Percentiles rank a stretch among this genome's conserved stretches.
Conservation (phyloP, 2,888 invertebrate genomes). For the Stenurella melanura region DNA sequence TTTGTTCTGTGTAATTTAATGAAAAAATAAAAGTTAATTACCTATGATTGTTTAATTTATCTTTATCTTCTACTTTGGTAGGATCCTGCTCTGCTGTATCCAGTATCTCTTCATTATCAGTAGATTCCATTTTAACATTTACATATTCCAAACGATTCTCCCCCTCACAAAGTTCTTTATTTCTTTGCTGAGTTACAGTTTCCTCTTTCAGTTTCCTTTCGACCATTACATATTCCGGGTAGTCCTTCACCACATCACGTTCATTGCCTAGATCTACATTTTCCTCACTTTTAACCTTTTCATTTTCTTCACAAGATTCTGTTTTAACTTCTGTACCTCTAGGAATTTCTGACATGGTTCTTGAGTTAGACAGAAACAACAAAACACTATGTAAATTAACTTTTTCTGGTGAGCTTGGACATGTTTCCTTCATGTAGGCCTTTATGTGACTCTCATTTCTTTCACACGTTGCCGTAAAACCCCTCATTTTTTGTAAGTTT, state of each 20-base stretch:
- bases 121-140: constrained; percentile 18
- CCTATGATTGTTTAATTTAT: not conserved
- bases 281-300: not conserved
- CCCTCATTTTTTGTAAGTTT: constrained; percentile 18
- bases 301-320: not conserved
- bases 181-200: not conserved
- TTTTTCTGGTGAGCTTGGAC: not conserved
- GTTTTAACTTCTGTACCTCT: not conserved
- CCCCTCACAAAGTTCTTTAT: not conserved
- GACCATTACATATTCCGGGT: not conserved
- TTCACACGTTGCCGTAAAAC: constrained; percentile 7
- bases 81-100: not conserved
- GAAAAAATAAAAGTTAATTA: not conserved
- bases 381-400: constrained; percentile 27
- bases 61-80: not conserved
- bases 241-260: not conserved
- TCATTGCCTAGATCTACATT: not conserved
- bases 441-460: constrained; percentile 26
- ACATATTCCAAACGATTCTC: not conserved
- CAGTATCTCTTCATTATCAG: not conserved
- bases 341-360: not conserved
- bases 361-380: not conserved
- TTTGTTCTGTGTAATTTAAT: not conserved
- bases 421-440: not conserved
- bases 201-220: constrained; percentile 2